Conservation (phyloP, 2,113 vertebrate species). For the Mustela nigripes region DNA sequence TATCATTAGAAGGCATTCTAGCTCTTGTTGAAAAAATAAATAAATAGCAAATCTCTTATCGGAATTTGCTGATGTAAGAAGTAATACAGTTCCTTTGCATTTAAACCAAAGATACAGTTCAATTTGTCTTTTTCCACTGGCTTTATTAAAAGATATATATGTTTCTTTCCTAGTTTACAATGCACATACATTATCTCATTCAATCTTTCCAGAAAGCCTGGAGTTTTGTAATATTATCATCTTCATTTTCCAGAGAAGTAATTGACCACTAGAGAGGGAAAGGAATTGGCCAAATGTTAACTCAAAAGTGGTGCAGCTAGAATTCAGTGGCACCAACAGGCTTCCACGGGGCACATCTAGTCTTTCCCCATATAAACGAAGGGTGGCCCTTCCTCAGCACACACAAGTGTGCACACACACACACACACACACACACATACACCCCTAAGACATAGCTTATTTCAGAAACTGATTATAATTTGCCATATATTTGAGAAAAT, state of each 20-base stretch:
- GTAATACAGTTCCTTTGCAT: neutral
- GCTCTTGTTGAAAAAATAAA: neutral
- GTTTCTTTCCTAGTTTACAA: neutral
- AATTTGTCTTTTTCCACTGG: neutral
- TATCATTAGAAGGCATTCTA: neutral
- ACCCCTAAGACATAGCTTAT: neutral
- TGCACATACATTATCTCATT: neutral
- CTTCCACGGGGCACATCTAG: neutral
- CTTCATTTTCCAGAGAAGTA: neutral
- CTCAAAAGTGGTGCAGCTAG: neutral
- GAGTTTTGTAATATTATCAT: neutral
- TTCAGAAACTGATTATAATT: neutral
- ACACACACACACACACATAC: neutral
- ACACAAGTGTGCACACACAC: neutral
- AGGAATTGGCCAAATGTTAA: neutral
- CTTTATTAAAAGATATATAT: constrained; percentile 54
- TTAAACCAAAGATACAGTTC: neutral
- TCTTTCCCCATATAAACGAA: neutral
- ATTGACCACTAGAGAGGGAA: neutral
- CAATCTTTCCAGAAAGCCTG: neutral
- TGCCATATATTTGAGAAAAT: neutral
- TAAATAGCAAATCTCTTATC: neutral
- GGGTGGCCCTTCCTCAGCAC: too few relatives aligned
- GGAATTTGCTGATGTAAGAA: constrained; percentile 47
- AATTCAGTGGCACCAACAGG: neutral